phyloP scores from a whole-genome alignment of 2,113 vertebrate genomes.

The Saccopteryx bilineata region DNA sequence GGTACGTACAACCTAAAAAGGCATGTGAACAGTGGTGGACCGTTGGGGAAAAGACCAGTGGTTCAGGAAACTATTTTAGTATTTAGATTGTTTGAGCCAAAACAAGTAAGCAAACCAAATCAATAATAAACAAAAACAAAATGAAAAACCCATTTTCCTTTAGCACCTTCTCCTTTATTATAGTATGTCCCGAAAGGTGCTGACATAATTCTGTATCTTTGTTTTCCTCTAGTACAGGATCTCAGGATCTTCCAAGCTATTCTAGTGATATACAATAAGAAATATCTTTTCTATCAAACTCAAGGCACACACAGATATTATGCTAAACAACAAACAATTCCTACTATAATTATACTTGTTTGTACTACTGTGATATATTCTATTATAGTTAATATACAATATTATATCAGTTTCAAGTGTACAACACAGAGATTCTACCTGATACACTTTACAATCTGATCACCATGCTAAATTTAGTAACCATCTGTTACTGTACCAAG shows the following conservation, averaged over 20 bases:
- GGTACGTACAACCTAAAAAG: not conserved
- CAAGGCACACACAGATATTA: not conserved
- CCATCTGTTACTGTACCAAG: not conserved
- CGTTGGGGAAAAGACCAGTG: not conserved
- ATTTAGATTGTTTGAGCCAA: constrained; percentile 27
- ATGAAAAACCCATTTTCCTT: not conserved
- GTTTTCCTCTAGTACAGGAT: not conserved
- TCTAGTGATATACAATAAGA: not conserved
- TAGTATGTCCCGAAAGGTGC: not conserved
- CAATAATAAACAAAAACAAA: not conserved
- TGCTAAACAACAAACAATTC: not conserved
- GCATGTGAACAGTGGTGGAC: not conserved
- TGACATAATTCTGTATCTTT: not conserved
- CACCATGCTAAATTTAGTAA: not conserved
- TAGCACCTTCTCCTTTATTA: not conserved
- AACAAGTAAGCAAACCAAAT: constrained; percentile 45
- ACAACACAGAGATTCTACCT: not conserved
- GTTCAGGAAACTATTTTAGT: constrained; percentile 24
- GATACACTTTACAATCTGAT: not conserved
- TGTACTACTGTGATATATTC: not conserved
- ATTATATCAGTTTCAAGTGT: not conserved
- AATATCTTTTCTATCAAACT: not conserved
- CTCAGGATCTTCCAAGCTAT: constrained; percentile 4
- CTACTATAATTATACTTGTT: not conserved
- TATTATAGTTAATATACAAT: not conserved